Conservation (phyloP, 2,113 vertebrate species). For the Hemichromis elongatus region DNA sequence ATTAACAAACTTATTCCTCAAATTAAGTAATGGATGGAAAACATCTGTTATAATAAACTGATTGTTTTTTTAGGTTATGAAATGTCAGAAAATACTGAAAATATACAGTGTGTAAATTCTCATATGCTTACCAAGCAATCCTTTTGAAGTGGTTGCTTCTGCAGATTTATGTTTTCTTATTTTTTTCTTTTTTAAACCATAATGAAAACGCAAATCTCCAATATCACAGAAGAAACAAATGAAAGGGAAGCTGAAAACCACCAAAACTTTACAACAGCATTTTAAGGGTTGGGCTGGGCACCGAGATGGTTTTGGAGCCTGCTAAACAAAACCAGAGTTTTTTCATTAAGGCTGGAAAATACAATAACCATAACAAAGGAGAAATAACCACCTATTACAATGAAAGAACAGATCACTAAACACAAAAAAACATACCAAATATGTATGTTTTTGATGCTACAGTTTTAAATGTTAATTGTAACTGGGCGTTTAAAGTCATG, state of each 20-base stretch:
- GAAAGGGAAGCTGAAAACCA: neutral
- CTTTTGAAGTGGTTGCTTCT: neutral
- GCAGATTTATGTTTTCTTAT: neutral
- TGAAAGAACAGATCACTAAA: neutral
- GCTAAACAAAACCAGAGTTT: neutral
- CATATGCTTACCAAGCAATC: neutral
- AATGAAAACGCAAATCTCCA: neutral
- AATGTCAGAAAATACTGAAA: neutral
- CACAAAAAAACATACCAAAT: neutral
- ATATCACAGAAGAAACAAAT: neutral
- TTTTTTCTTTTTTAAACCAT: neutral
- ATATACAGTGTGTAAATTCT: neutral
- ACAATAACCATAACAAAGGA: neutral
- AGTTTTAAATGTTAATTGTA: neutral
- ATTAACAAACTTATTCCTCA: neutral
- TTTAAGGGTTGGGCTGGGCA: neutral
- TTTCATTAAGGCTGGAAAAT: neutral
- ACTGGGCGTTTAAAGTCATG: neutral
- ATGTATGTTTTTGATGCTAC: neutral
- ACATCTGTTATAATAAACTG: neutral
- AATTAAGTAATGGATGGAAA: neutral
- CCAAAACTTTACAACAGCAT: neutral
- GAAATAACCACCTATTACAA: neutral
- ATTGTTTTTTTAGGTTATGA: neutral
- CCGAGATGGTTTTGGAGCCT: neutral